Base-by-base conservation (phyloP, 2,888 invertebrate genomes). In the Philhelius pedissequus region DNA sequence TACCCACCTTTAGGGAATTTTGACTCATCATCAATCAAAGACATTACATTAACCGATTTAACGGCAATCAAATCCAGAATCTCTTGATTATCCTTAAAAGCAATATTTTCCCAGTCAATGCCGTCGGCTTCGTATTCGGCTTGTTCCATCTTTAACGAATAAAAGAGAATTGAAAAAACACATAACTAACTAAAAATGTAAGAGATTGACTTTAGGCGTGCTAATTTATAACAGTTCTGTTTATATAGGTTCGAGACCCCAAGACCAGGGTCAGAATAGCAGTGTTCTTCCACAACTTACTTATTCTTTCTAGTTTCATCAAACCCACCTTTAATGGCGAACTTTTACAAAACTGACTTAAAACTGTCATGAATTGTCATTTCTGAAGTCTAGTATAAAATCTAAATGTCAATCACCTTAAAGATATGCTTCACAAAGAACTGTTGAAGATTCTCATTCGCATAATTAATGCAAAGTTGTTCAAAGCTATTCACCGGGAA, bases 371-470 rank as follows among this genome's bases (percentile, higher is more conserved):
- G n/a, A n/a, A n/a, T n/a, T n/a, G n/a, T n/a, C n/a, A n/a, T n/a
- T n/a, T n/a, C n/a, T n/a, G n/a, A n/a, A n/a, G n/a, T n/a, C n/a
- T n/a, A n/a, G n/a, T n/a, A n/a, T n/a, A n/a, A n/a, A n/a, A n/a
- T n/a, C n/a, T n/a, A n/a, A n/a, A n/a, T n/a, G n/a, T 20, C 18
- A 48, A 56, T 30, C 73, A 91, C 91, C 92, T 98, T 99, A 90
- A 99, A 99, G 88, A 99, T 97, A 89, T 98, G 98, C 68, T 95
- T 95, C 0, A 98, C 97, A 90, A 99, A 99, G 91, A 98, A 98
- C 91, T 99, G 98, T 90, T 99, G 98, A 43, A 99, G 93, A 89
- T 97, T 97, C 92, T 99, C 99, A 90, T 99, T 99, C 1, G 98
- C 98, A 90, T 97, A 98, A 92, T 99, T 99, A 87, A 99, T 98